phyloP scores from a whole-genome alignment of 1,140 invertebrate genomes.

The Acromyrmex echinatior region DNA sequence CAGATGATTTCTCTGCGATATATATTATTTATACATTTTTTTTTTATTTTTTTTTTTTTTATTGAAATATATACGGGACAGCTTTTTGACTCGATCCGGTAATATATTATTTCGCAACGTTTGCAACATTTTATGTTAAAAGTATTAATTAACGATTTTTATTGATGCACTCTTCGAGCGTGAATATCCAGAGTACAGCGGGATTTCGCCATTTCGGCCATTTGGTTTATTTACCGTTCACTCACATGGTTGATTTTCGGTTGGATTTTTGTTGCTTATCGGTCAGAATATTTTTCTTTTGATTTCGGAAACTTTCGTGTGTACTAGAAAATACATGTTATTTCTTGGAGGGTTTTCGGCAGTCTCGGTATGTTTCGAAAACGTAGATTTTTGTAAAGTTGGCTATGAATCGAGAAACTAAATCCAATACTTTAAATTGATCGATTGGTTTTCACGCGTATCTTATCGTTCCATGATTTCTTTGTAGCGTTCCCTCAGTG shows the following conservation, averaged over 20 bases:
- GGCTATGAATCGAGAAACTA: not conserved
- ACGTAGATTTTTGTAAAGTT: not conserved
- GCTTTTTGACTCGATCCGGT: conserved; percentile 47
- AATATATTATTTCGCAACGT: conserved; percentile 56
- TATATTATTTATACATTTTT: conserved; percentile 49
- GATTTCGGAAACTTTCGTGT: not conserved
- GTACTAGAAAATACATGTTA: not conserved
- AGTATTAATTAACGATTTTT: conserved; percentile 60
- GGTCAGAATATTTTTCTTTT: not conserved
- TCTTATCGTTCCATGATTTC: conserved; percentile 13
- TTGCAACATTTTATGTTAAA: conserved; percentile 44
- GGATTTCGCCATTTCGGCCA: conserved; percentile 4
- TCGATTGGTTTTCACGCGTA: conserved; percentile 24
- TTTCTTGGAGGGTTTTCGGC: not conserved
- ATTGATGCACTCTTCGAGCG: conserved; percentile 13
- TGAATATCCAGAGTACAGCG: not conserved
- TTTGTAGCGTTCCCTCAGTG: not conserved
- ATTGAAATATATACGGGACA: conserved; percentile 23
- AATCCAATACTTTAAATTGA: not conserved
- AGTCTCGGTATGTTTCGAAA: not conserved
- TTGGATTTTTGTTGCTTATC: conserved; percentile 16
- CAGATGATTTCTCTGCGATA: conserved; percentile 33
- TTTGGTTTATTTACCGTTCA: conserved; percentile 29
- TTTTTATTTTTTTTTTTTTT: not conserved
- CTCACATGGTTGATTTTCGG: conserved; percentile 5